Percentiles rank a stretch among this genome's conserved stretches.
phyloP scores from a whole-genome alignment of 2,797 vertebrate species.

The Podarcis lilfordi region DNA sequence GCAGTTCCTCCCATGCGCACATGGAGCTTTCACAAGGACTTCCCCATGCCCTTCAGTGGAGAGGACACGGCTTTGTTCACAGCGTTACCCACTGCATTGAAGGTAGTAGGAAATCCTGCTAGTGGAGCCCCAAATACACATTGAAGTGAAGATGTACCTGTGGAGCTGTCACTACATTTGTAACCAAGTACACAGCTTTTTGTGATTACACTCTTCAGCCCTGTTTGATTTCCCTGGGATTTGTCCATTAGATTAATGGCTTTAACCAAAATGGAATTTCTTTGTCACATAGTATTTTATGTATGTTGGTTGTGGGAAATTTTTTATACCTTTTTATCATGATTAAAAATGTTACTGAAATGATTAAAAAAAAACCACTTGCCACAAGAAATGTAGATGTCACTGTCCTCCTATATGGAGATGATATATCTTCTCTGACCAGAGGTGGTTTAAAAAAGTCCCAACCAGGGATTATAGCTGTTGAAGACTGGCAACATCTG shows the following conservation, averaged over 20 bases:
- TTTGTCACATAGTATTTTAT: slow-evolving; percentile 32
- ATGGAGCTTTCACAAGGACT: neutral
- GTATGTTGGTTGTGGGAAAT: slow-evolving; percentile 31
- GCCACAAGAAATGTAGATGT: too few relatives aligned
- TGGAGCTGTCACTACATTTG: too few relatives aligned
- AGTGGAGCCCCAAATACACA: neutral
- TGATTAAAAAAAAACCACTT: slow-evolving; percentile 1
- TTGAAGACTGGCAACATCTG: too few relatives aligned
- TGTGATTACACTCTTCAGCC: neutral
- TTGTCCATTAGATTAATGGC: neutral
- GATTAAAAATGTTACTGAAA: slow-evolving; percentile 21
- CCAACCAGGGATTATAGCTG: too few relatives aligned
- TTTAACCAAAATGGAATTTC: slow-evolving; percentile 15
- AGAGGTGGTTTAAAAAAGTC: too few relatives aligned
- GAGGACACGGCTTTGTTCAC: neutral
- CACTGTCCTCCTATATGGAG: too few relatives aligned
- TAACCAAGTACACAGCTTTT: neutral
- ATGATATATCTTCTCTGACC: too few relatives aligned
- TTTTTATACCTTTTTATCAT: slow-evolving; percentile 42
- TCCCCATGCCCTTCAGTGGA: neutral
- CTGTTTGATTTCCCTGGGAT: neutral
- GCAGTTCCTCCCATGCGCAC: neutral
- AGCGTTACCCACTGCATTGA: neutral
- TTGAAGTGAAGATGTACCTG: neutral
- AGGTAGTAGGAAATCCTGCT: neutral